Conservation (phyloP, 2,113 vertebrate genomes). For the Hepsetus odoe region DNA sequence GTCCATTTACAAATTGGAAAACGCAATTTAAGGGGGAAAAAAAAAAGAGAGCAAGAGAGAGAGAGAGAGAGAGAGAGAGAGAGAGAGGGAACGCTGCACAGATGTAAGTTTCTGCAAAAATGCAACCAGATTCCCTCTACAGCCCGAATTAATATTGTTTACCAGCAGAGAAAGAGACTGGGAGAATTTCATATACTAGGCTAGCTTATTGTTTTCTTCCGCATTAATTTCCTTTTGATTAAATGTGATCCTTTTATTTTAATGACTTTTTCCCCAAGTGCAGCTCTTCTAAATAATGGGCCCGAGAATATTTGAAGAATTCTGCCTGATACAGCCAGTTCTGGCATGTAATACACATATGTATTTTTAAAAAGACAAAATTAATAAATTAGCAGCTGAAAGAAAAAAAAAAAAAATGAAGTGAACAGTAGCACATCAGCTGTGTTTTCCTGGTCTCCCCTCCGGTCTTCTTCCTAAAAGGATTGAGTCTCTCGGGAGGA, state of each 20-base stretch:
- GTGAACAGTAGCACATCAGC: neutral
- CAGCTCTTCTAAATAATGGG: constrained; percentile 14
- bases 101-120: constrained; percentile 41
- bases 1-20: constrained; percentile 64
- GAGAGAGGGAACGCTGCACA: constrained; percentile 10
- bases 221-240: constrained; percentile 21
- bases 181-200: constrained; percentile 15
- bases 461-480: constrained; percentile 38
- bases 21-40: constrained; percentile 55
- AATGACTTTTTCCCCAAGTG: constrained; percentile 1
- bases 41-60: constrained; percentile 19
- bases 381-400: constrained; percentile 5
- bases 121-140: constrained; percentile 38
- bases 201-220: neutral
- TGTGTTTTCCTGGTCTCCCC: neutral
- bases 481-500: constrained; percentile 51
- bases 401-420: constrained; percentile 9
- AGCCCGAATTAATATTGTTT: constrained; percentile 52
- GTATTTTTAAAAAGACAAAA: neutral
- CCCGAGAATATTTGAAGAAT: constrained; percentile 27
- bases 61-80: constrained; percentile 5
- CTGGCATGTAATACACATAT: neutral
- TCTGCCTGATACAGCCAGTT: neutral
- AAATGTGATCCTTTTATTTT: constrained; percentile 10
- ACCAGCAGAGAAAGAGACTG: constrained; percentile 22